Percentiles rank a stretch among this genome's conserved stretches.
Evolutionary conservation across 2,888 invertebrate genomes (phyloP).

Genomic region (Ecdyonurus torrentis): DNA sequence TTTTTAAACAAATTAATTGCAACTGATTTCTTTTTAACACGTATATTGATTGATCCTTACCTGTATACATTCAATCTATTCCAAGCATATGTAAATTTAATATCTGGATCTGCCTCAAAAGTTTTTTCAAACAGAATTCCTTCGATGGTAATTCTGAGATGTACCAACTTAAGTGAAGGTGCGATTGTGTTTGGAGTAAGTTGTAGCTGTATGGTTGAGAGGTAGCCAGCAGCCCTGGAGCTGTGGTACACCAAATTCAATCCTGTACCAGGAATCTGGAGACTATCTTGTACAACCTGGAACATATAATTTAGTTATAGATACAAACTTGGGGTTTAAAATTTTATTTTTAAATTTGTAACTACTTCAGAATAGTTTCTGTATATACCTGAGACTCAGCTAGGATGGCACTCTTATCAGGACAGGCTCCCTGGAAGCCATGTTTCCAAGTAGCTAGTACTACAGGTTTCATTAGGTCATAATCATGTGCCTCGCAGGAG

Average conservation of each 20-base stretch:
- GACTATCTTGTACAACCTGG: conserved; percentile 82
- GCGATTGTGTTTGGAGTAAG: conserved; percentile 76
- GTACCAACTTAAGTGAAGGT: conserved; percentile 65
- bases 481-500: conserved; percentile 75
- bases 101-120: conserved; percentile 91
- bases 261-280: conserved; percentile 86
- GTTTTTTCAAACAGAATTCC: conserved; percentile 83
- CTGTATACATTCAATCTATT: conserved; percentile 86
- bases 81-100: conserved; percentile 97
- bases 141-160: conserved; percentile 83
- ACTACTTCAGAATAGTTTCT: not conserved
- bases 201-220: conserved; percentile 82
- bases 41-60: conserved; percentile 13
- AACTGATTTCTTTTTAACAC: not conserved
- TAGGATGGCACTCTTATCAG: conserved; percentile 75
- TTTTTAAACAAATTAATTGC: not conserved
- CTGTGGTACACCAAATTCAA: conserved; percentile 94
- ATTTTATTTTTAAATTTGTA: not conserved
- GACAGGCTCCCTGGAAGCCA: conserved; percentile 88
- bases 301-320: conserved; percentile 13
- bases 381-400: conserved; percentile 65
- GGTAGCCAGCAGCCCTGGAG: conserved; percentile 81
- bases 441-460: conserved; percentile 90
- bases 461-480: conserved; percentile 83
- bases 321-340: too few relatives aligned